phyloP scores from a whole-genome alignment of 35 echinoderm and acorn worm species.

The Amphiura filiformis region DNA sequence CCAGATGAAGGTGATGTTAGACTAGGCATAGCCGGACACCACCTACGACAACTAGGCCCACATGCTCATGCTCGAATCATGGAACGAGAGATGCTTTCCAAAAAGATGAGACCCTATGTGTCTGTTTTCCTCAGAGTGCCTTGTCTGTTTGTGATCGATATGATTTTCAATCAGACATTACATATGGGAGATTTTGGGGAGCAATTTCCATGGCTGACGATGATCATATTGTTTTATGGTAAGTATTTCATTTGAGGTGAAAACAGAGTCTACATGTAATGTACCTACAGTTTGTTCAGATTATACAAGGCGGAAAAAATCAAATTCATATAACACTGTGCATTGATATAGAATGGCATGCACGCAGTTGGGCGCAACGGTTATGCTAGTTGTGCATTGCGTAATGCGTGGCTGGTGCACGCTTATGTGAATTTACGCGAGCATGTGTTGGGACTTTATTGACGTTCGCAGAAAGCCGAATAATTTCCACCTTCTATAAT shows the following conservation, averaged over 20 bases:
- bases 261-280: no score
- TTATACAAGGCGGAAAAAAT: no score
- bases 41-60: background rate
- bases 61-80: background rate
- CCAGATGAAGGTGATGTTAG: background rate
- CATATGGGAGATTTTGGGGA: slow-evolving; percentile 12
- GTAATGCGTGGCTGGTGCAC: no score
- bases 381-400: no score
- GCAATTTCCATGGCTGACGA: background rate
- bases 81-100: background rate
- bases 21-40: background rate
- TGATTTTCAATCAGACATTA: background rate
- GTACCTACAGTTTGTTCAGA: no score
- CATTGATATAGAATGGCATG: no score
- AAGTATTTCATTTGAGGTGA: background rate
- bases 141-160: slow-evolving; percentile 28
- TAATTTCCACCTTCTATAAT: no score
- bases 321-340: no score
- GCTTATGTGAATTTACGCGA: no score
- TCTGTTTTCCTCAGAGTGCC: slow-evolving; percentile 18
- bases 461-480: no score
- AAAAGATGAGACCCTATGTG: slow-evolving; percentile 4
- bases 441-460: no score
- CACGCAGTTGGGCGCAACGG: no score
- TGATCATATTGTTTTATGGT: background rate